phyloP scores from a whole-genome alignment of 1,140 invertebrate genomes.

The Zaprionus ghesquierei region DNA sequence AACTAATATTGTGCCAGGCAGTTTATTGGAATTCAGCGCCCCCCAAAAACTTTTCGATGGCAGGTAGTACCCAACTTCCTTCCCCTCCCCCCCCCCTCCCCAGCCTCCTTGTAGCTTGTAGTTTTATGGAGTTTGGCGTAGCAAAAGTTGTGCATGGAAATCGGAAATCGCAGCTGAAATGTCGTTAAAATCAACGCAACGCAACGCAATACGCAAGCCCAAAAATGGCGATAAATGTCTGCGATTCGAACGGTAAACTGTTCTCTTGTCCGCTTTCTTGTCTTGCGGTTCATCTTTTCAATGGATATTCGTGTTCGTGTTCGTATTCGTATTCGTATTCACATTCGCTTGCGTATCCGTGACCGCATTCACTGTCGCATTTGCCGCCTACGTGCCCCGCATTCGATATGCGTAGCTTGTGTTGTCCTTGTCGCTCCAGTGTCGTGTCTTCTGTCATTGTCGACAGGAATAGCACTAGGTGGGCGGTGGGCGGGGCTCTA shows the following conservation, averaged over 20 bases:
- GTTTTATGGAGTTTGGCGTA: conserved; percentile 61
- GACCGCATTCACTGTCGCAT: conserved; percentile 50
- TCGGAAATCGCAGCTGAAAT: conserved; percentile 59
- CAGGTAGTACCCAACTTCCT: conserved; percentile 17
- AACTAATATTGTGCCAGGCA: conserved; percentile 76
- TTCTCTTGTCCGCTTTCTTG: conserved; percentile 42
- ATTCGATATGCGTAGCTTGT: conserved; percentile 59
- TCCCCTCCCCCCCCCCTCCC: neutral
- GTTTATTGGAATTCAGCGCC: conserved; percentile 68
- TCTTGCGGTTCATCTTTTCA: conserved; percentile 59
- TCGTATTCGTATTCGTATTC: conserved; percentile 41
- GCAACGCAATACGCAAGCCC: conserved; percentile 48
- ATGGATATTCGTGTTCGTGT: conserved; percentile 5
- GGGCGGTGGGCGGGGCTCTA: too few relatives aligned
- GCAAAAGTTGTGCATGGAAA: conserved; percentile 49
- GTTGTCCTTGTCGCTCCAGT: conserved; percentile 19
- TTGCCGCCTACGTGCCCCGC: conserved; percentile 48
- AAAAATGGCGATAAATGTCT: conserved; percentile 66
- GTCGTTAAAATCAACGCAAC: conserved; percentile 70
- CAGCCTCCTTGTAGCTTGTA: conserved; percentile 56
- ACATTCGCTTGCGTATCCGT: conserved; percentile 22
- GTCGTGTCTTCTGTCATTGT: neutral
- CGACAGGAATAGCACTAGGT: neutral
- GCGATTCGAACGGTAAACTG: conserved; percentile 44
- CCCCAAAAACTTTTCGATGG: conserved; percentile 57